These are phyloP conservation scores for Thecocarcelia acutangulata DNA, from an alignment of 2,888 invertebrate genomes.

Conservation along the genomic window DNA sequence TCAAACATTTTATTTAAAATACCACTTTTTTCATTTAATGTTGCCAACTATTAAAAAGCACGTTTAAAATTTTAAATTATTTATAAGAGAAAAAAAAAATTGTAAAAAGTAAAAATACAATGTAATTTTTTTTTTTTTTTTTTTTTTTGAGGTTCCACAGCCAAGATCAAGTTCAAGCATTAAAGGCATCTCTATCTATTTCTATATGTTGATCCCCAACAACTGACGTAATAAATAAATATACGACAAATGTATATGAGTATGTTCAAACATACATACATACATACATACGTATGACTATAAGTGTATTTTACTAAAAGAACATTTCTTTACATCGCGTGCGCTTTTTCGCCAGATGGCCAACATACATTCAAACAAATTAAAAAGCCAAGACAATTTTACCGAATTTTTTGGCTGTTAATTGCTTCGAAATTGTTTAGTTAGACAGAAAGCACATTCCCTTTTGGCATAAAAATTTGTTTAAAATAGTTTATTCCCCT, in stretches of 20 bases:
- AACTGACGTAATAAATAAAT: slow-evolving; percentile 56
- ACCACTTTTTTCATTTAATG: slow-evolving; percentile 11
- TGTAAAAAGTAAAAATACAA: slow-evolving; percentile 27
- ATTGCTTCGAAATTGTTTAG: slow-evolving; percentile 31
- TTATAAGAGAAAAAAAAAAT: slow-evolving; percentile 42
- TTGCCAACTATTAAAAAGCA: slow-evolving; percentile 60
- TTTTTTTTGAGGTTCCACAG: slow-evolving; percentile 25
- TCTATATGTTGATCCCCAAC: slow-evolving; percentile 57
- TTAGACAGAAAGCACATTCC: slow-evolving; percentile 49
- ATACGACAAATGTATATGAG: no score
- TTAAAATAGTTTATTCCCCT: slow-evolving; percentile 24
- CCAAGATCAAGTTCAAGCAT: slow-evolving; percentile 79
- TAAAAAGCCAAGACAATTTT: slow-evolving; percentile 49
- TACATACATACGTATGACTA: no score
- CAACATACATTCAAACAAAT: slow-evolving; percentile 12
- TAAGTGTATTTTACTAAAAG: slow-evolving; percentile 7
- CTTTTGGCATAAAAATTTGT: slow-evolving; percentile 51
- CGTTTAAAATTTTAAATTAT: slow-evolving; percentile 55
- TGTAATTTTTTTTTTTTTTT: slow-evolving; percentile 18
- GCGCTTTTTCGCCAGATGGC: slow-evolving; percentile 53
- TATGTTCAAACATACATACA: no score
- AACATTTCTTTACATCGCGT: slow-evolving; percentile 56
- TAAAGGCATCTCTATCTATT: slow-evolving; percentile 62
- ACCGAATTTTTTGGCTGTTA: slow-evolving; percentile 49
- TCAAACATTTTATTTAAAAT: slow-evolving; percentile 27